Base-by-base conservation (phyloP, 2,797 vertebrate species). In the Craterocephalus amniculus region DNA sequence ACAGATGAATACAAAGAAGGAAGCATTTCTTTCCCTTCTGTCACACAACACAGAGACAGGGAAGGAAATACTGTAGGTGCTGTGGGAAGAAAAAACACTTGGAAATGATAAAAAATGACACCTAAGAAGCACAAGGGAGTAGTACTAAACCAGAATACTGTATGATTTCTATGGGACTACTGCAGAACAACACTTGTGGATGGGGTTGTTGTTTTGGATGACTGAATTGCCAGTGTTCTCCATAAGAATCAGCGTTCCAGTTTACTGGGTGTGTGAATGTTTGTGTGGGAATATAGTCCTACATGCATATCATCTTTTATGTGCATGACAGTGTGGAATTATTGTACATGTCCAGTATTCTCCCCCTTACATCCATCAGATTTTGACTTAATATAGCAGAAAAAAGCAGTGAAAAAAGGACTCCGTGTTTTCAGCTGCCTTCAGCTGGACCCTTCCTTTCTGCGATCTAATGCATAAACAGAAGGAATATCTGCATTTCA, bases 261-360 rank as follows among this genome's bases (percentile, higher is more conserved):
- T 77, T 68, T 74, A 79, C 26, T 65, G 65, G 2, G 0, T 22
- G 13, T 67, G 31, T 29, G 64, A 34, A 3, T 38, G 52, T 74
- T 48, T 74, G 57, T 45, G 26, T 52, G 51, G 51, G 43, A 43
- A 56, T 18, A 48, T 18, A 63, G 9, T 24, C 26, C 16, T 27
- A 7, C 35, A 65, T 61, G 55, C 64, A 76, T 72, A 66, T 63
- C 45, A 63, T 36, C 29, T 7, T 62, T 70, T 68, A 57, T 65
- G 62, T 59, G 67, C 2, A 48, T 58, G 26, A 49, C 27, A 16
- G 6, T 16, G 51, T n/a, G 6, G 20, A 67, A 27, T 57, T 16
- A 61, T 64, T 61, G 34, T 24, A 68, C 22, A 48, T 38, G 35
- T 34, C 22, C 54, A 56, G 8, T 16, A 6, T 36, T 63, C 68